Evolutionary conservation across 2,797 vertebrate genomes (phyloP).

Genomic region (Cottoperca gobio): DNA sequence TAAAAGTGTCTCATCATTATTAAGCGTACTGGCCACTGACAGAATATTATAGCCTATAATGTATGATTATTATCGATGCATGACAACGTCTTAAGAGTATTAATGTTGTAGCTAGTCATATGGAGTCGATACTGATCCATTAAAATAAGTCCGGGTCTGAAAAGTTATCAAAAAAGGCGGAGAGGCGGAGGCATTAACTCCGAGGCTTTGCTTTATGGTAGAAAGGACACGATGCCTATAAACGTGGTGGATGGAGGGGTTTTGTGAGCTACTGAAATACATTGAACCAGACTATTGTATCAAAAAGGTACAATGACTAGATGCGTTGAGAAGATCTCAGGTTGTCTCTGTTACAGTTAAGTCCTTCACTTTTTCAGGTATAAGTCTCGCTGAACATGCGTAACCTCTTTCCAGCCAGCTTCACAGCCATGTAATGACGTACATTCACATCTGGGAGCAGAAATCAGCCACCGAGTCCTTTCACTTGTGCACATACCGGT

Average conservation of each 20-base stretch:
- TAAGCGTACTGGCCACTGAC: background rate
- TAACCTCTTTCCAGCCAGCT: background rate
- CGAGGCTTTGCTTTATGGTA: too few relatives aligned
- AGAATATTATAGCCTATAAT: background rate
- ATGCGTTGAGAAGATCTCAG: too few relatives aligned
- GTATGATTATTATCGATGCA: background rate
- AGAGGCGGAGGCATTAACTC: too few relatives aligned
- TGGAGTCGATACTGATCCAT: background rate
- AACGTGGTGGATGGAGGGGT: too few relatives aligned
- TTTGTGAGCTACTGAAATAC: too few relatives aligned
- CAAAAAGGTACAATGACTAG: too few relatives aligned
- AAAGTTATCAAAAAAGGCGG: too few relatives aligned
- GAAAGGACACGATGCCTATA: too few relatives aligned
- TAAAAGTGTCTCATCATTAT: slow-evolving; percentile 7
- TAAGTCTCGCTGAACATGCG: slow-evolving; percentile 10
- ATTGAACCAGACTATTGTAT: too few relatives aligned
- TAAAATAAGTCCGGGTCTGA: background rate
- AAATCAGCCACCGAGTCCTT: slow-evolving; percentile 35
- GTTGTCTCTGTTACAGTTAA: too few relatives aligned
- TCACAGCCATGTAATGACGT: background rate
- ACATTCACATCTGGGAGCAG: slow-evolving; percentile 23
- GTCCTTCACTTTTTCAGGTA: slow-evolving; percentile 2
- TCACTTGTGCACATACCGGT: slow-evolving; percentile 42
- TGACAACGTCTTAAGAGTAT: background rate
- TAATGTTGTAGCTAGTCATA: background rate